Base-by-base conservation (phyloP, 2,888 invertebrate species). In the Rhogogaster chlorosoma region DNA sequence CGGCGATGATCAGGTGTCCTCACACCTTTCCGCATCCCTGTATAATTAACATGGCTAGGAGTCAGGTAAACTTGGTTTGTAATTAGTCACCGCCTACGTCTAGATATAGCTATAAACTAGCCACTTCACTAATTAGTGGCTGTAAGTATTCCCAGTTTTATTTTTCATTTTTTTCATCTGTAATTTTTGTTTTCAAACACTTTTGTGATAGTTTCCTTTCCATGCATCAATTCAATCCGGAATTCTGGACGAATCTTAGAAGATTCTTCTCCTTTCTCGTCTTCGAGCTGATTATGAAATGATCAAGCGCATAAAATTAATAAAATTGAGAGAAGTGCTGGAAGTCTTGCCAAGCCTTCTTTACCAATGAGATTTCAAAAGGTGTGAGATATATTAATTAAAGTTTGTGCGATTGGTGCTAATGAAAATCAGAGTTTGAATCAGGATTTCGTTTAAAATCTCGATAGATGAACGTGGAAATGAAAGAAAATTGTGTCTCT, bases 401-500 rank as follows among this genome's bases (percentile, higher is more conserved):
- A 61, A 61, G 61, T 26, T 61, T 26, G 61, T 61, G 12, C 67
- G 67, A 67, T 67, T 32, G 67, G 29, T 32, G 67, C 67, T 67
- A 67, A 67, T 32, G 67, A 67, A 67, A 32, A 15, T 18, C 29
- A 67, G 29, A 77, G 29, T 29, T 18, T 12, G 49, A 77, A 49
- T 61, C 36, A 22, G 61, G 26, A 61, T 57, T 61, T 80, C 38
- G 49, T 57, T 80, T 38, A 61, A 80, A 61, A 32, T 61, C 61
- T 26, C 57, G 49, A 15, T 61, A 61, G 61, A 61, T 61, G 57
- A 61, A 26, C 18, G 61, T 80, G 80, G 80, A 80, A 80, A 80
- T 80, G 80, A 42, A 38, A 57, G 80, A 80, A 80, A 80, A 57
- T 80, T 61, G 80, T 57, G 26, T 29, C 80, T n/a, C 57, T 61